Conservation (phyloP, 2,113 vertebrate genomes). For the Nycticebus coucang region DNA sequence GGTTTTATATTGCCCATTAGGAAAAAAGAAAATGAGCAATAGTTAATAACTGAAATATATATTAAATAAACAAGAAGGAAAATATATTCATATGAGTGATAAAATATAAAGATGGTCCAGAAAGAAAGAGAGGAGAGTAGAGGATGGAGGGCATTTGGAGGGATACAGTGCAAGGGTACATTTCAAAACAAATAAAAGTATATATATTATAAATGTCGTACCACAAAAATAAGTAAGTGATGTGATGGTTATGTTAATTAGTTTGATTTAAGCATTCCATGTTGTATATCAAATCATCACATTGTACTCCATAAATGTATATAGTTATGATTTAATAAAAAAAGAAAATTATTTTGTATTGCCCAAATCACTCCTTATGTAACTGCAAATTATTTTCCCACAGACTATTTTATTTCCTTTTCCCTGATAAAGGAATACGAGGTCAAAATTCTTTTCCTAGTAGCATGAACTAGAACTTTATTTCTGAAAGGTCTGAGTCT, state of each 20-base stretch:
- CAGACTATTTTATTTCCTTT: background rate
- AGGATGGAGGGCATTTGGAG: too few species aligned
- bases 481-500: background rate
- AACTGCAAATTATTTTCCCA: background rate
- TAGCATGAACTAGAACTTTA: background rate
- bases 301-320: too few species aligned
- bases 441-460: background rate
- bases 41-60: background rate
- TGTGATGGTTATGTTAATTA: too few species aligned
- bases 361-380: background rate
- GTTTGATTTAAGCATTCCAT: too few species aligned
- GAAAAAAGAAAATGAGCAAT: background rate
- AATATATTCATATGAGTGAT: background rate
- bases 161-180: too few species aligned
- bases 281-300: too few species aligned
- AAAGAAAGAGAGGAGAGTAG: too few species aligned
- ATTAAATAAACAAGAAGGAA: background rate
- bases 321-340: too few species aligned
- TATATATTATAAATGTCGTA: too few species aligned
- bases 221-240: too few species aligned
- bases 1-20: background rate
- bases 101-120: too few species aligned
- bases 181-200: too few species aligned
- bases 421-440: background rate
- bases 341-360: background rate